Conservation (phyloP, 2,888 invertebrate genomes). For the Halocaridina rubra region DNA sequence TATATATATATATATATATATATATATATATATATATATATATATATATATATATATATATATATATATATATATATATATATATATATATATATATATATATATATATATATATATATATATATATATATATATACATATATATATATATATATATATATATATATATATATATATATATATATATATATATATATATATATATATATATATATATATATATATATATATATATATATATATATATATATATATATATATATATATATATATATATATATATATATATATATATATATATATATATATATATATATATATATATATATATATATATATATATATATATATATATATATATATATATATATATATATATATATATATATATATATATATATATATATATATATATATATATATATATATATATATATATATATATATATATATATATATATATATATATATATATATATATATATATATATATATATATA, state of each 20-base stretch:
- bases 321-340: background rate
- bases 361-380: constrained; percentile 18
- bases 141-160: constrained; percentile 10
- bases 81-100: background rate
- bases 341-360: constrained; percentile 22
- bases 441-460: constrained; percentile 23
- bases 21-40: background rate
- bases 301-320: background rate
- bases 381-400: constrained; percentile 17
- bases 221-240: background rate
- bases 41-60: background rate
- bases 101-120: background rate
- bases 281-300: constrained; percentile 12
- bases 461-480: constrained; percentile 18
- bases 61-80: background rate
- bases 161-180: constrained; percentile 22
- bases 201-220: background rate
- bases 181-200: constrained; percentile 12
- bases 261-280: constrained; percentile 17
- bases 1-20: constrained; percentile 4
- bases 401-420: background rate
- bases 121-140: background rate
- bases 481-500: background rate
- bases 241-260: constrained; percentile 23
- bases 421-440: background rate